A percentile compares a stretch with the other conserved stretches of the same genome.
Conservation (phyloP, 1,140 invertebrate species). For the Orius laevigatus region DNA sequence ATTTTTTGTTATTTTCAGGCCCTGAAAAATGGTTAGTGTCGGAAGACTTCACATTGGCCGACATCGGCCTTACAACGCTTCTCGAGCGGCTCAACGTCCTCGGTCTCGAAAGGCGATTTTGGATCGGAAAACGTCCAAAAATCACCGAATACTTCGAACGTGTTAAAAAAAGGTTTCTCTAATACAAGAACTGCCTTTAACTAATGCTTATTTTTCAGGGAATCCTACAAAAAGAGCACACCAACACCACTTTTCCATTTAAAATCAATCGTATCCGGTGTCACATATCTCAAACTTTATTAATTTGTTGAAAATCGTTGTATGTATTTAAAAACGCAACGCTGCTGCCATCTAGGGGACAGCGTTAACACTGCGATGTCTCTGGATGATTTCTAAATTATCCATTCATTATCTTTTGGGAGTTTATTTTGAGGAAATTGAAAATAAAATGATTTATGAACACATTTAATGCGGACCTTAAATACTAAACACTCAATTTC, state of each 20-base stretch:
- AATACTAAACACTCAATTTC: slow-evolving; percentile 10
- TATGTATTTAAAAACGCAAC: not conserved
- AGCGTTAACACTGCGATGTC: not conserved
- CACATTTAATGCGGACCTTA: too few relatives aligned
- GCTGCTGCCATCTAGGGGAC: not conserved
- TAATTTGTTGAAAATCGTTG: not conserved
- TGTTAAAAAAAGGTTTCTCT: slow-evolving; percentile 32
- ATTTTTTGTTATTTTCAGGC: not conserved
- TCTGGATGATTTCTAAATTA: not conserved
- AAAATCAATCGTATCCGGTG: not conserved
- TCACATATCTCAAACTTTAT: not conserved
- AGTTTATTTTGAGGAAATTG: too few relatives aligned
- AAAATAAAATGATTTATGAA: too few relatives aligned
- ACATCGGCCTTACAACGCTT: slow-evolving; percentile 52
- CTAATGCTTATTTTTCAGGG: slow-evolving; percentile 14
- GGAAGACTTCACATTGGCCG: slow-evolving; percentile 49
- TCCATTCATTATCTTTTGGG: too few relatives aligned
- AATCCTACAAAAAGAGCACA: slow-evolving; percentile 43
- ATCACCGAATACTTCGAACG: slow-evolving; percentile 44
- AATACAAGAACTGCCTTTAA: too few relatives aligned
- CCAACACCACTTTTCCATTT: slow-evolving; percentile 23
- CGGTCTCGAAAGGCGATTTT: slow-evolving; percentile 48
- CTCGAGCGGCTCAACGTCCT: slow-evolving; percentile 48
- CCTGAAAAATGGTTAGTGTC: slow-evolving; percentile 48
- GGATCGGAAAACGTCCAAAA: slow-evolving; percentile 41